Conservation (phyloP, 2,113 vertebrate genomes). For the Lampris megalopsis region DNA sequence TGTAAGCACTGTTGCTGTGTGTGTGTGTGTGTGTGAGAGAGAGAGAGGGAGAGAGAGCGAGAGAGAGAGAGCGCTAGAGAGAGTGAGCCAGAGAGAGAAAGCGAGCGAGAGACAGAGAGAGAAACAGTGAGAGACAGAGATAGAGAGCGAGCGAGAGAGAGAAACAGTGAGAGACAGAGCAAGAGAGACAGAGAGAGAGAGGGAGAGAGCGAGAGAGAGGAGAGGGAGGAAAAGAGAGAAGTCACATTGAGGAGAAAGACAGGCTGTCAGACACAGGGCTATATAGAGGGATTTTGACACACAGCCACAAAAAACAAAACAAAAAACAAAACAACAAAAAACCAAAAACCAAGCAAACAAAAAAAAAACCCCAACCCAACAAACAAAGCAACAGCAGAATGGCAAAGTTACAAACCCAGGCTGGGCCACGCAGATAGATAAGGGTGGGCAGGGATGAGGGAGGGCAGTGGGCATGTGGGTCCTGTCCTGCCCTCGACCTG, state of each 20-base stretch:
- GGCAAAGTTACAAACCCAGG: conserved; percentile 25
- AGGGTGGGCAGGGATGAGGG: conserved; percentile 23
- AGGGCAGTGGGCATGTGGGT: conserved; percentile 65
- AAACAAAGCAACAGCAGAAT: conserved; percentile 35
- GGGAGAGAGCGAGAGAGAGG: no score
- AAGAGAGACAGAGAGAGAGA: conserved; percentile 1
- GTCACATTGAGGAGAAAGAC: conserved; percentile 1
- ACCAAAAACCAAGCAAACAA: background rate
- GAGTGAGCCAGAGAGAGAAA: conserved; percentile 9
- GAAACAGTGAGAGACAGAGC: background rate
- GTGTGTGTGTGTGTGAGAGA: background rate
- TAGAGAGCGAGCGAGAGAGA: background rate
- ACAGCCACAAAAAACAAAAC: conserved; percentile 24
- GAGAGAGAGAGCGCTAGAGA: conserved; percentile 4
- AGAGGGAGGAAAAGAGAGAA: background rate
- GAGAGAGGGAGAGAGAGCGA: conserved; percentile 18
- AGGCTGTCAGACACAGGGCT: conserved; percentile 1
- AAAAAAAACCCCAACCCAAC: background rate
- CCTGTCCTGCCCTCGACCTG: conserved; percentile 82
- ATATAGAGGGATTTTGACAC: conserved; percentile 7
- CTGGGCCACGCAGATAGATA: conserved; percentile 53
- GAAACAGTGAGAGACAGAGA: conserved; percentile 12
- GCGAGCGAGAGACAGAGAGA: background rate
- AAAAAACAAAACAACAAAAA: conserved; percentile 7
- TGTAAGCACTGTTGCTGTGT: conserved; percentile 23